Percentiles rank a stretch among this genome's conserved stretches.
Evolutionary conservation across 2,113 vertebrate species (phyloP).

Genomic region (Prietella phreatophila): DNA sequence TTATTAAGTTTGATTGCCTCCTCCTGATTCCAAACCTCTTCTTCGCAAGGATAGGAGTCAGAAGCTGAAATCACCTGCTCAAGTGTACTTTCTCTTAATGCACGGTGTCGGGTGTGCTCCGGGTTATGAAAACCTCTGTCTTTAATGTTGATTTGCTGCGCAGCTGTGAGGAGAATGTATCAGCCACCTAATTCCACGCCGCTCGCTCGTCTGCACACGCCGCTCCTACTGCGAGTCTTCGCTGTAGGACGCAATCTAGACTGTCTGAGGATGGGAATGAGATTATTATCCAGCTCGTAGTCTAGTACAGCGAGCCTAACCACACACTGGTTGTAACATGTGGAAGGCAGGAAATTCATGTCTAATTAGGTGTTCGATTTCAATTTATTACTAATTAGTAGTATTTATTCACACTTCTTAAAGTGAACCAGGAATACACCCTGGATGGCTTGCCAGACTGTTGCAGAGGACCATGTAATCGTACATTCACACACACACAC

Average conservation of each 20-base stretch:
- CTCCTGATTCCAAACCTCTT: constrained; percentile 38
- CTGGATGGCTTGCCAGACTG: background rate
- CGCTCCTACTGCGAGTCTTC: background rate
- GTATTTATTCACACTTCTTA: background rate
- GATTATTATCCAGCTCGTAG: background rate
- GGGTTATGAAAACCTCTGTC: constrained; percentile 21
- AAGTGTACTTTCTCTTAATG: constrained; percentile 46
- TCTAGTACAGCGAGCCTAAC: background rate
- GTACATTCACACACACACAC: background rate
- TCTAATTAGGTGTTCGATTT: background rate
- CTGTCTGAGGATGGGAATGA: background rate
- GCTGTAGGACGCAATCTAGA: background rate
- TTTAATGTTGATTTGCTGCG: constrained; percentile 42
- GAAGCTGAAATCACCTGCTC: constrained; percentile 33
- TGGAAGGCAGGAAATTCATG: background rate
- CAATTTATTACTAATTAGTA: background rate
- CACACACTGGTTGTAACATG: background rate
- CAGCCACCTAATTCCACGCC: constrained; percentile 17
- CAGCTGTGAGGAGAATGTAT: constrained; percentile 20
- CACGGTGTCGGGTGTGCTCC: constrained; percentile 10
- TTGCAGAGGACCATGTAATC: background rate
- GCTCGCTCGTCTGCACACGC: background rate
- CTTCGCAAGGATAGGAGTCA: constrained; percentile 27
- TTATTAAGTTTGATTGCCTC: constrained; percentile 43
- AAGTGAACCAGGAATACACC: background rate